phyloP scores from a whole-genome alignment of 2,113 vertebrate genomes.

The Xenopus laevis region DNA sequence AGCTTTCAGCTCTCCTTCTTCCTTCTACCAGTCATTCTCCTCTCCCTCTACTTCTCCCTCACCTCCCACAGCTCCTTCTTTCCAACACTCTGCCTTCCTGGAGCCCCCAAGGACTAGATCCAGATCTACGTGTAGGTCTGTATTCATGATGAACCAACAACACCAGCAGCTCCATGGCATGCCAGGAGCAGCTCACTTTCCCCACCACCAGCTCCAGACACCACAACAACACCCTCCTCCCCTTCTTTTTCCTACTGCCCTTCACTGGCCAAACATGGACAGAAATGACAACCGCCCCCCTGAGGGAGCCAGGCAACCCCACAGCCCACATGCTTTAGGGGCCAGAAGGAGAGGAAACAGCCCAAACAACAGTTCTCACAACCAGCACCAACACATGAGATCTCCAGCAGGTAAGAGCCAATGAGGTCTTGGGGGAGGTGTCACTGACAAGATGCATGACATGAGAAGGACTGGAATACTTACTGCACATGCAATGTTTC shows the following conservation, averaged over 20 bases:
- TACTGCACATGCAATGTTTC: neutral
- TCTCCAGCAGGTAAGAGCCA: constrained; percentile 42
- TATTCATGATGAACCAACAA: constrained; percentile 63
- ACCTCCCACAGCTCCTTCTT: constrained; percentile 55
- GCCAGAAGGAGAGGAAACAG: constrained; percentile 37
- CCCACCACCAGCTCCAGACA: constrained; percentile 52
- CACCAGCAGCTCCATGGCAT: constrained; percentile 46
- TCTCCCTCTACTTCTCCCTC: constrained; percentile 50
- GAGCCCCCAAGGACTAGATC: constrained; percentile 74
- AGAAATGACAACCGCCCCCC: constrained; percentile 35
- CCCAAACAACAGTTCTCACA: constrained; percentile 14
- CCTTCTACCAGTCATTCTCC: constrained; percentile 33
- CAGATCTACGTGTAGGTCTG: constrained; percentile 63
- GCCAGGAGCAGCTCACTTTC: constrained; percentile 47
- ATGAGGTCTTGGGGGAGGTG: neutral
- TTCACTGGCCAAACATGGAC: constrained; percentile 52
- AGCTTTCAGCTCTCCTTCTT: constrained; percentile 27
- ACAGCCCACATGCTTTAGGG: constrained; percentile 43
- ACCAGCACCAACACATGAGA: constrained; percentile 25
- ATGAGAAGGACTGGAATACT: neutral
- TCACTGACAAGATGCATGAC: neutral
- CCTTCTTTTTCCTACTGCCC: constrained; percentile 59
- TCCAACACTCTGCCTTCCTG: constrained; percentile 53
- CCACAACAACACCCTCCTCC: constrained; percentile 48
- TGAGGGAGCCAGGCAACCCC: constrained; percentile 51